These are phyloP conservation scores for Poecile atricapillus DNA, from an alignment of 2,113 vertebrate genomes.

Conservation along the genomic window DNA sequence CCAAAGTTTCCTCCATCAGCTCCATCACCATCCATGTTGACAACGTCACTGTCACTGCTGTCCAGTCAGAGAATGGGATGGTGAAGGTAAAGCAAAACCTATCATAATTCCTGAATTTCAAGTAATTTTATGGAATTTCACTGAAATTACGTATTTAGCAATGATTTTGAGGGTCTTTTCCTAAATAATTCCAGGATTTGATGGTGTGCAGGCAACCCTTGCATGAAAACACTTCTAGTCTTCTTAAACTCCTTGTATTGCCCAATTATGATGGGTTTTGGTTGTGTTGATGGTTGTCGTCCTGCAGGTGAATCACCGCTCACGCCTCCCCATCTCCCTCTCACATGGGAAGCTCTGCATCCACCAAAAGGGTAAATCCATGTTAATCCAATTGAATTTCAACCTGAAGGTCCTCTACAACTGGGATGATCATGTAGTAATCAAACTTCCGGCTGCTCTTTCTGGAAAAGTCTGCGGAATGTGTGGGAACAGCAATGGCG, in stretches of 20 bases:
- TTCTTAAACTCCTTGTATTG: not conserved
- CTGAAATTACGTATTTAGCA: rapidly evolving
- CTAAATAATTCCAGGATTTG: not conserved
- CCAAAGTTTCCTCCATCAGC: not conserved
- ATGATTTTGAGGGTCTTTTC: not conserved
- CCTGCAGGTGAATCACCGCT: slow-evolving; percentile 66
- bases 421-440: slow-evolving; percentile 67
- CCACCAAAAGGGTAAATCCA: slow-evolving; percentile 56
- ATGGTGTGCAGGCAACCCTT: not conserved
- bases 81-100: not conserved
- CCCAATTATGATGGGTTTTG: not conserved
- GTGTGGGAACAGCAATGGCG: slow-evolving; percentile 48
- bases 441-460: slow-evolving; percentile 48
- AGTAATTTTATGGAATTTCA: not conserved
- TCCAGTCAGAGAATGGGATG: not conserved
- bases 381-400: slow-evolving; percentile 62
- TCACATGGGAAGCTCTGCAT: slow-evolving; percentile 52
- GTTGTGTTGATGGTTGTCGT: not conserved
- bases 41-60: rapidly evolving
- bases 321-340: slow-evolving; percentile 67
- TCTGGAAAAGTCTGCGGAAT: not conserved
- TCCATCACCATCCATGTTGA: not conserved
- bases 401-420: slow-evolving; percentile 70
- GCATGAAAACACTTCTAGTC: not conserved
- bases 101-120: not conserved